Percentiles rank a stretch among this genome's conserved stretches.
Conservation (phyloP, 2,113 vertebrate genomes). For the Sciurus niger region DNA sequence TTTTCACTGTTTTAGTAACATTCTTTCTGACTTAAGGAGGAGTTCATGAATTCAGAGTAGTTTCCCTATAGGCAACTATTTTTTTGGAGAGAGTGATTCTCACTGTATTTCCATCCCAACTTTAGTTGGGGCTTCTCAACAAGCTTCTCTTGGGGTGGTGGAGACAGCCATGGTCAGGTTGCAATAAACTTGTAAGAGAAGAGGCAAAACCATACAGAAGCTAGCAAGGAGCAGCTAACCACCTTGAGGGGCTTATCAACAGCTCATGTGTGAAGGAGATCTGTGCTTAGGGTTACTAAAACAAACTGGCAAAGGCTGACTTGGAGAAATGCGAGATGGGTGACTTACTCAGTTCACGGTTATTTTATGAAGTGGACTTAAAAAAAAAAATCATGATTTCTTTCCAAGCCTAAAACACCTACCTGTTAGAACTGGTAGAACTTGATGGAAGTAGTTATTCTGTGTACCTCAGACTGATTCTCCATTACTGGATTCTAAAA, state of each 20-base stretch:
- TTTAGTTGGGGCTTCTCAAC: background rate
- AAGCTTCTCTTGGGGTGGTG: background rate
- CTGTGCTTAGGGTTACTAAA: background rate
- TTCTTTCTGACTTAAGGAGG: background rate
- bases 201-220: background rate
- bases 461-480: background rate
- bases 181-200: background rate
- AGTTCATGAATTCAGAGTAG: background rate
- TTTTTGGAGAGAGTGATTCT: background rate
- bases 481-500: background rate
- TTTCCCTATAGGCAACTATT: background rate
- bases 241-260: background rate
- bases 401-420: background rate
- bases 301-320: background rate
- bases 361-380: background rate
- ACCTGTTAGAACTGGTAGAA: background rate
- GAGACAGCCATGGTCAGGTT: background rate
- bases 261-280: fast-evolving
- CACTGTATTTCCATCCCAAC: background rate
- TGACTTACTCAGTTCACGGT: background rate
- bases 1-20: background rate
- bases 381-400: background rate
- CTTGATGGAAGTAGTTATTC: background rate
- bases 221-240: background rate
- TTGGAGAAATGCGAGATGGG: background rate